Evolutionary conservation across 2,888 invertebrate species (phyloP).

Genomic region (Pachliopta kotzebuea): DNA sequence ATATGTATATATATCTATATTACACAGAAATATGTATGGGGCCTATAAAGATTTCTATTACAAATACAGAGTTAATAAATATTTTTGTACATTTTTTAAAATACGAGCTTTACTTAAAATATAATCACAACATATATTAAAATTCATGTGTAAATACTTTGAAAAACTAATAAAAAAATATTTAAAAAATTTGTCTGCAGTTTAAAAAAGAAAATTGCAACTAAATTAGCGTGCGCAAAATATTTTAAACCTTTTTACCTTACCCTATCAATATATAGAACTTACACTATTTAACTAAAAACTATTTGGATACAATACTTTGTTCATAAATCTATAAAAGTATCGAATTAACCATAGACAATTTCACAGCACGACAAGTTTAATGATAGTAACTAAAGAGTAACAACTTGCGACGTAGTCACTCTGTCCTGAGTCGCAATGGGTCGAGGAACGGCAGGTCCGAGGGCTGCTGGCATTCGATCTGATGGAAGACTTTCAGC

Average conservation of each 20-base stretch:
- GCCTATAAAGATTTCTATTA: too few species aligned
- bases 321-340: not conserved
- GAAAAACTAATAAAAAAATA: constrained; percentile 3
- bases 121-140: constrained; percentile 21
- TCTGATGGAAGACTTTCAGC: constrained; percentile 65
- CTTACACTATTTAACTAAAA: not conserved
- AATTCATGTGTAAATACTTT: constrained; percentile 3
- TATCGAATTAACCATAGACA: constrained; percentile 11
- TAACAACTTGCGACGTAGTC: constrained; percentile 59
- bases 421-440: constrained; percentile 65
- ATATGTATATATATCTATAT: too few species aligned
- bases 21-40: too few species aligned
- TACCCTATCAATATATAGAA: too few species aligned
- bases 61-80: too few species aligned
- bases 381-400: constrained; percentile 61
- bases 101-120: constrained; percentile 21
- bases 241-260: not conserved
- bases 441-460: constrained; percentile 67
- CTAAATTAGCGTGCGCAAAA: constrained; percentile 10
- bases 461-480: constrained; percentile 52
- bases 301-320: constrained; percentile 1
- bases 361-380: constrained; percentile 24
- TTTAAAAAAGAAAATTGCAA: constrained; percentile 9
- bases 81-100: constrained; percentile 22
- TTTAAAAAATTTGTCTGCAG: constrained; percentile 2